phyloP scores from a whole-genome alignment of 2,888 invertebrate species.

The Leptinotarsa peninsularis region DNA sequence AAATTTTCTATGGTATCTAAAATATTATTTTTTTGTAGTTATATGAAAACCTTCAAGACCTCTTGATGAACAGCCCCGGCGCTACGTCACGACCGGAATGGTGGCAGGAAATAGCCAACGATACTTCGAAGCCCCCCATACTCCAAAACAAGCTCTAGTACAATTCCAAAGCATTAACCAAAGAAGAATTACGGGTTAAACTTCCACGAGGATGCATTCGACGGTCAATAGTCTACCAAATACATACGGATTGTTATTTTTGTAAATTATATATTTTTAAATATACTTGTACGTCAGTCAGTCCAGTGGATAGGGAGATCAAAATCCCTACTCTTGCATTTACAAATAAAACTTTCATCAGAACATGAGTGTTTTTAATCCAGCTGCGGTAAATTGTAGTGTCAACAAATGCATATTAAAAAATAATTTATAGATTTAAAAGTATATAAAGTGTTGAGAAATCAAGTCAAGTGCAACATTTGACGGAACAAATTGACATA shows the following conservation, averaged over 20 bases:
- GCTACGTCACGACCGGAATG: slow-evolving; percentile 79
- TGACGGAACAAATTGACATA: too few relatives aligned
- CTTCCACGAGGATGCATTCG: neutral
- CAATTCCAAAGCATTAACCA: slow-evolving; percentile 4
- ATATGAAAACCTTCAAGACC: slow-evolving; percentile 80
- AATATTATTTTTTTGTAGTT: slow-evolving; percentile 67
- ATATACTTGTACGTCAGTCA: slow-evolving; percentile 26
- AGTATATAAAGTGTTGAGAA: too few relatives aligned
- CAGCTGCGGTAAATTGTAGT: neutral
- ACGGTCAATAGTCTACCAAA: slow-evolving; percentile 9
- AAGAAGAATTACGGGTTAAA: slow-evolving; percentile 25
- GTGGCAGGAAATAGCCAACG: slow-evolving; percentile 75
- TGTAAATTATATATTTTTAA: slow-evolving; percentile 42
- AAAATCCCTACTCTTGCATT: neutral
- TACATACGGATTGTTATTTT: slow-evolving; percentile 32
- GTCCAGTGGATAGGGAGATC: neutral
- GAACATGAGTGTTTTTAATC: slow-evolving; percentile 15
- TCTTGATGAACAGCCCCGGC: slow-evolving; percentile 77
- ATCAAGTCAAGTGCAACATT: too few relatives aligned
- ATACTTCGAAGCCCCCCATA: slow-evolving; percentile 57
- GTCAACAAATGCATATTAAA: too few relatives aligned
- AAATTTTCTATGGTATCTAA: neutral
- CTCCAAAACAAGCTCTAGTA: slow-evolving; percentile 51
- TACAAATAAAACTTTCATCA: slow-evolving; percentile 26
- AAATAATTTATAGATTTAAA: too few relatives aligned